Base-by-base conservation (phyloP, 2,113 vertebrate genomes). In the Cryptomyrus ogoouensis region DNA sequence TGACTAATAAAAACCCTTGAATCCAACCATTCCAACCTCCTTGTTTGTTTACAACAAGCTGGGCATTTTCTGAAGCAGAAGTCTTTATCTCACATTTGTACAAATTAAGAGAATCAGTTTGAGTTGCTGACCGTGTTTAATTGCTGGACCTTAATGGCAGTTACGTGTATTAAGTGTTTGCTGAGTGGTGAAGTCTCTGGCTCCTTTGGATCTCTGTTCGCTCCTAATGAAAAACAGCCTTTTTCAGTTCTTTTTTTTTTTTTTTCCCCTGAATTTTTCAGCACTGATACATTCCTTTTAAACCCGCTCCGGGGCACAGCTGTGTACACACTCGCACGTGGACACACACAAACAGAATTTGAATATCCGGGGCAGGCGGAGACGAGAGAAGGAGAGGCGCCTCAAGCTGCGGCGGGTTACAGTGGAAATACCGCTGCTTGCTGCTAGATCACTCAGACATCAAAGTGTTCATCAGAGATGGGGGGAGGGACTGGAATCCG, bases 181-280 rank as follows among this genome's bases (percentile, higher is more conserved):
- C 9, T 49, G 80, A 47, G 89, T 46, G 17, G 15, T 70, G n/a
- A 46, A 50, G 53, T 56, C 5, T 52, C 44, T 7, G 39, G 42
- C 5, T 53, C 35, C 49, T 58, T 84, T 84, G 74, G 47, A 62
- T 39, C 47, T 39, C 35, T 42, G 7, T 62, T 24, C 15, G 6
- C 83, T n/a, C 31, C 5, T 62, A 89, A 90, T 86, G 50, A 85
- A 62, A 44, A 90, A 35, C 89, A 90, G 89, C 31, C 21, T 46
- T 83, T 88, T 58, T 8, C 56, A 58, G 6, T 58, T 58, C 19
- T 58, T 21, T 62, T 88, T 84, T 62, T 88, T 84, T 35, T 39
- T 39, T 39, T 2, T 39, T 39, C 15, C n/a, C n/a, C 7, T 39
- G 52, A 83, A 86, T 85, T 39, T 80, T 90, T 66, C 5, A 49